Evolutionary conservation across 2,113 vertebrate species (phyloP).

Genomic region (Heterotis niloticus): DNA sequence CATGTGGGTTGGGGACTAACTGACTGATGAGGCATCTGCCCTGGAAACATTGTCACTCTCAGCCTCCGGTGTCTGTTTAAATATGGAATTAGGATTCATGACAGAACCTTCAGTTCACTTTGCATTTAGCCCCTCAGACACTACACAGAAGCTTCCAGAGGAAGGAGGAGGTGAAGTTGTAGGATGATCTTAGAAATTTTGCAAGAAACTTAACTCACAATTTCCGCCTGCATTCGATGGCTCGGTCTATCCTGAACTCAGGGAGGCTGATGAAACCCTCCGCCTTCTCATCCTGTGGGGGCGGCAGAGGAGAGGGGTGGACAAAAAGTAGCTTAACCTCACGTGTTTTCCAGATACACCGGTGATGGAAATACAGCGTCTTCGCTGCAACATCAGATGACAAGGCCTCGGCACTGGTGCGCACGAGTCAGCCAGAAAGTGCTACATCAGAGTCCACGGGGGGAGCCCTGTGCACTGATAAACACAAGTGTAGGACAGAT

Average conservation of each 20-base stretch:
- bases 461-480: background rate
- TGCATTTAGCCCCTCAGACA: no score
- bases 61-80: no score
- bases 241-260: constrained; percentile 71
- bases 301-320: background rate
- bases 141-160: background rate
- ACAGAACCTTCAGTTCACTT: no score
- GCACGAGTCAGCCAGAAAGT: background rate
- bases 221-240: constrained; percentile 66
- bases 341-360: background rate
- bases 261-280: constrained; percentile 71
- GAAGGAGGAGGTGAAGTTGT: background rate
- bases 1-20: no score
- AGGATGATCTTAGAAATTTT: background rate
- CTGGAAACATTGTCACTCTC: no score
- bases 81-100: no score
- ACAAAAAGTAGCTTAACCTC: constrained; percentile 6
- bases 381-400: background rate
- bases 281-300: constrained; percentile 63
- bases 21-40: no score
- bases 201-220: constrained; percentile 63
- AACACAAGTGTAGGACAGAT: background rate
- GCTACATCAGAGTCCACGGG: background rate
- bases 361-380: background rate
- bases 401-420: background rate